These are phyloP conservation scores for Calyptommatus sinebrachiatus DNA, from an alignment of 2,113 vertebrate species.

Conservation along the genomic window DNA sequence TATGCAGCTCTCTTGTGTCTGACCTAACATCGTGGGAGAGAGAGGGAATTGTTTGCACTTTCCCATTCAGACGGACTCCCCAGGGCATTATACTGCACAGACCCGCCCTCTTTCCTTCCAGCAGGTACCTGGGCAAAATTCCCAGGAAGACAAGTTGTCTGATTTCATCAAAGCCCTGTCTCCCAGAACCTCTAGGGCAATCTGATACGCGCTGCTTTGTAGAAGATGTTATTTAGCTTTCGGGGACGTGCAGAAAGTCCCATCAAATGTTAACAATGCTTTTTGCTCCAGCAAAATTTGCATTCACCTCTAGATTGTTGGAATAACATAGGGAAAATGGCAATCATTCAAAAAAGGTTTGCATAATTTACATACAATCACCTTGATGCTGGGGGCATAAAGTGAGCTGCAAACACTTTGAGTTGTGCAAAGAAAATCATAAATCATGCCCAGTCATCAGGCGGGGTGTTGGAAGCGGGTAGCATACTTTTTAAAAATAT, in stretches of 20 bases:
- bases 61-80: constrained; percentile 5
- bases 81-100: neutral
- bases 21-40: constrained; percentile 1
- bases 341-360: neutral
- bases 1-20: constrained; percentile 1
- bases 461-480: neutral
- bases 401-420: neutral
- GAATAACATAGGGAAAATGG: neutral
- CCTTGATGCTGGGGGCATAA: neutral
- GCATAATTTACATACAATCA: neutral
- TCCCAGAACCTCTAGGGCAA: neutral
- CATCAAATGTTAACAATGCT: neutral
- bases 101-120: neutral
- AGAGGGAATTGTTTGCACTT: neutral
- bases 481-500: neutral
- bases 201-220: neutral
- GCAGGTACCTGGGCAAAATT: constrained; percentile 8
- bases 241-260: neutral
- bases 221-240: neutral
- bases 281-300: neutral
- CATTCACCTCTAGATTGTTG: neutral
- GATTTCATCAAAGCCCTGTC: neutral
- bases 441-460: neutral
- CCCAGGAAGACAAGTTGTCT: neutral
- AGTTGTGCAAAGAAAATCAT: neutral